A percentile compares a stretch with the other conserved stretches of the same genome.
phyloP scores from a whole-genome alignment of 2,888 invertebrate genomes.

The Apamea monoglypha region DNA sequence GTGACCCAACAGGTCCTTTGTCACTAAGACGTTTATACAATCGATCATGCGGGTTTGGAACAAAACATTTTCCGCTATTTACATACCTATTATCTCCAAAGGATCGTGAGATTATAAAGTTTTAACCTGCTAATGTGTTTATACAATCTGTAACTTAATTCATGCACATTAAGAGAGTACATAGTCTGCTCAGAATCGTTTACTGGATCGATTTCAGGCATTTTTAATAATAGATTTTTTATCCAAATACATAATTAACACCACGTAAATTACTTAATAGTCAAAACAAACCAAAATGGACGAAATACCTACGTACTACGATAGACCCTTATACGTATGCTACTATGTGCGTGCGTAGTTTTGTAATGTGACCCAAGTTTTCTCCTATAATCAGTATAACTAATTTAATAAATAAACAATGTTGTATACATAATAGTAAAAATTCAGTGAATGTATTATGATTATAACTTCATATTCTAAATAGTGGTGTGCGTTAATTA shows the following conservation, averaged over 20 bases:
- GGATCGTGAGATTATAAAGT: not conserved
- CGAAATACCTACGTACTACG: not conserved
- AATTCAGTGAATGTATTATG: not conserved
- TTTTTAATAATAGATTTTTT: not conserved
- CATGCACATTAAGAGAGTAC: too few species aligned
- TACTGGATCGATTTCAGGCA: not conserved
- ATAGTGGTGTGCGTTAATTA: not conserved
- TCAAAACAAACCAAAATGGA: too few species aligned
- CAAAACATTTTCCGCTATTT: not conserved
- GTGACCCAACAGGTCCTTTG: slow-evolving; percentile 14
- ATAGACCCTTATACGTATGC: too few species aligned
- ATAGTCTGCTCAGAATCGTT: not conserved
- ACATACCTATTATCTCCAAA: not conserved
- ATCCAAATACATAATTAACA: not conserved
- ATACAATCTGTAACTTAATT: too few species aligned
- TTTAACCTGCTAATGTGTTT: not conserved
- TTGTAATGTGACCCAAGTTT: too few species aligned
- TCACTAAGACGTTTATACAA: slow-evolving; percentile 1
- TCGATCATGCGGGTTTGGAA: slow-evolving; percentile 25
- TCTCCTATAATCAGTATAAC: too few species aligned
- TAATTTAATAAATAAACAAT: too few species aligned
- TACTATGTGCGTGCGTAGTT: too few species aligned
- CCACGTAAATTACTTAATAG: not conserved
- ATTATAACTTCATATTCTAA: not conserved
- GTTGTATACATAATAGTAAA: too few species aligned